Evolutionary conservation across 2,113 vertebrate genomes (phyloP), one percentile per base, ranked within the genome.

Genomic region (Capra hircus): DNA sequence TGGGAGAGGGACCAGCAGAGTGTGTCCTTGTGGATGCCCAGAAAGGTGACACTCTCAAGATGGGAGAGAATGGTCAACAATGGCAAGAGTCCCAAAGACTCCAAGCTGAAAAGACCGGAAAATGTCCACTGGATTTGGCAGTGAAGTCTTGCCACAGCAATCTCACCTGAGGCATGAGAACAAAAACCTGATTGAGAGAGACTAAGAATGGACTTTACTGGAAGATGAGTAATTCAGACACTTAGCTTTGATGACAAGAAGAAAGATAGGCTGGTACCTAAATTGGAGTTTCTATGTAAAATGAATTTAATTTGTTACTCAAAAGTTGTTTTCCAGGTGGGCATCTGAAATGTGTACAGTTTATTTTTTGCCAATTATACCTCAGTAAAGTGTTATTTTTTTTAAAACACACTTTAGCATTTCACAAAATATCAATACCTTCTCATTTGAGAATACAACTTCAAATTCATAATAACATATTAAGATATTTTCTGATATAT

Each of bases 371-470:
- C 43, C 60, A 80, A 6, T 71, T 74, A 45, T 33, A 23, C 8
- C 2, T 36, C 78, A 53, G 27, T 60, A 88, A 96, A 88, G 60
- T 77, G 28, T 4, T 74, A 9, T 33, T 91, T 95, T 90, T 27
- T 27, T 9, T 27, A 94, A 50, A 92, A 16, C 5, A 9, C 6
- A 3, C 25, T 82, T 95, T 86, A 71, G 80, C 96, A 95, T 80
- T 86, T 96, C 30, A 86, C 2, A 92, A 97, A 74, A 52, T 78
- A 83, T 83, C 19, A 86, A 14, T 50, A 43, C 33, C 80, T 92
- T 82, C 87, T 97, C 45, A 89, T 57, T 60, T 87, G 62, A 95
- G n/a, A 96, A 88, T 62, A 45, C 45, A 64, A 57, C 77, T 96
- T 94, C 48, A 86, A 90, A 93, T 93, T 90, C 3, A 88, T 97